These are phyloP conservation scores for Pseudolaguvia tuberculata DNA, from an alignment of 2,113 vertebrate genomes.

Conservation along the genomic window DNA sequence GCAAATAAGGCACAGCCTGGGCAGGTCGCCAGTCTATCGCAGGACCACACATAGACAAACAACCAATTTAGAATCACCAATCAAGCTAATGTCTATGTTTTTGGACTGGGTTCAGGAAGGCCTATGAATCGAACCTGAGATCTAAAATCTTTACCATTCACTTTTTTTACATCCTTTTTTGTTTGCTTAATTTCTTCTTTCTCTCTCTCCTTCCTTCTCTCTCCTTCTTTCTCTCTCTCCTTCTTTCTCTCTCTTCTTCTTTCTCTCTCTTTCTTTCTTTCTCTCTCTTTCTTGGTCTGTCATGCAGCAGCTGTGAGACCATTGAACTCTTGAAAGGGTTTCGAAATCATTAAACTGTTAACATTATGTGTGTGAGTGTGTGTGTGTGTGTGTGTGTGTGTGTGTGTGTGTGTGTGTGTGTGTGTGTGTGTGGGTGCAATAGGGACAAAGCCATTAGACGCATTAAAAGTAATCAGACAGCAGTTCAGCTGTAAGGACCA, in stretches of 20 bases:
- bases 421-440: slow-evolving; percentile 8
- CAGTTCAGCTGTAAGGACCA: slow-evolving; percentile 30
- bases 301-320: slow-evolving; percentile 27
- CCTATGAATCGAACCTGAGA: no score
- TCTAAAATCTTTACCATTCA: no score
- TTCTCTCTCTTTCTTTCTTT: slow-evolving; percentile 2
- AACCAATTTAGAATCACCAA: no score
- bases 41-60: no score
- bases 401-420: background rate
- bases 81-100: no score
- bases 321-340: slow-evolving; percentile 42
- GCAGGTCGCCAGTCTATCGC: no score
- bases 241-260: slow-evolving; percentile 8
- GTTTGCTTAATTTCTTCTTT: background rate
- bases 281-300: slow-evolving; percentile 13
- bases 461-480: slow-evolving; percentile 41
- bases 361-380: background rate
- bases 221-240: background rate
- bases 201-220: slow-evolving; percentile 5
- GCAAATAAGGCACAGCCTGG: no score
- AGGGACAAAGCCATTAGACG: slow-evolving; percentile 40
- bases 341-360: slow-evolving; percentile 38
- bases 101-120: no score
- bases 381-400: slow-evolving; percentile 3
- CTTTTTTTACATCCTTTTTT: no score